Percentiles rank a stretch among this genome's conserved stretches.
These are phyloP conservation scores for Bufo gargarizans DNA, from an alignment of 2,113 vertebrate species.

Conservation along the genomic window DNA sequence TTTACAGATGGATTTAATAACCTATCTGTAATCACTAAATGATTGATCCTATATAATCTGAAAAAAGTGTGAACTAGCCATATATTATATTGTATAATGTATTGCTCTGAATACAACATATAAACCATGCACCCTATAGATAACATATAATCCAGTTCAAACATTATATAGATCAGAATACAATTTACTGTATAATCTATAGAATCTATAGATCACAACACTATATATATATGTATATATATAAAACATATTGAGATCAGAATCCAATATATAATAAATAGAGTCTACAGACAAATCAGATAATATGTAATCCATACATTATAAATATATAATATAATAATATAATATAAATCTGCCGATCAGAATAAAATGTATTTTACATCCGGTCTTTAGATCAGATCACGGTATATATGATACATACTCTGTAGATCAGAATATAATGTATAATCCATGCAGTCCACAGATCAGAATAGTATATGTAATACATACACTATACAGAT, in stretches of 20 bases:
- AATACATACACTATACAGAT: neutral
- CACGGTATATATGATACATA: too few species aligned
- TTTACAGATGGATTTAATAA: neutral
- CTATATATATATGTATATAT: neutral
- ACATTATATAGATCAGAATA: neutral
- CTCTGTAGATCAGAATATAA: neutral
- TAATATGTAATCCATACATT: too few species aligned
- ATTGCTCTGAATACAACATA: neutral
- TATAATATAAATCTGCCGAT: too few species aligned
- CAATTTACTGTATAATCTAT: neutral
- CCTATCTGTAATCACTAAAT: neutral
- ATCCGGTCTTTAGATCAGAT: neutral
- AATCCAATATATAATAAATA: too few species aligned
- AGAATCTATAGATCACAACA: neutral
- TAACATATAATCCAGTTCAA: neutral
- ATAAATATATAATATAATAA: too few species aligned
- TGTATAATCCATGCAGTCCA: neutral
- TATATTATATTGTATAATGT: neutral
- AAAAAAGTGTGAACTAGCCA: neutral
- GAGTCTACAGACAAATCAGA: too few species aligned
- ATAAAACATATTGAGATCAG: neutral
- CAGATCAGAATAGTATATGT: neutral
- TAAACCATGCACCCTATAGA: neutral
- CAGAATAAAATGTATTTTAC: neutral
- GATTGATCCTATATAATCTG: too few species aligned